A percentile compares a stretch with the other conserved stretches of the same genome.
Conservation (phyloP, 2,888 invertebrate genomes). For the Philereme vetulata region DNA sequence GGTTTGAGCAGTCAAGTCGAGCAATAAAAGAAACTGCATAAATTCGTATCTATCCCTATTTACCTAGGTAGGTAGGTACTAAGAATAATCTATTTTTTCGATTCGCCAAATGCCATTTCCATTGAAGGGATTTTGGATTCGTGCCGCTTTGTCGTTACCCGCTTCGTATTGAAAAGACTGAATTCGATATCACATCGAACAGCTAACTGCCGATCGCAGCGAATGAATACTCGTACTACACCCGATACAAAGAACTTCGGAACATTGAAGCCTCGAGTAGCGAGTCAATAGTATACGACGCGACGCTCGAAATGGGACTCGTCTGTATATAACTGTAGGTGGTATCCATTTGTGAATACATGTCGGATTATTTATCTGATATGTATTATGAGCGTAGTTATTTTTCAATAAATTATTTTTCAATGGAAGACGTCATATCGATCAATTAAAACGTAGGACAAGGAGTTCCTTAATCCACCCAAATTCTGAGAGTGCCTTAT, state of each 20-base stretch:
- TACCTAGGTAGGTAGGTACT: too few relatives aligned
- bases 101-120: conserved; percentile 62
- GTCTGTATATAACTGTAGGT: conserved; percentile 6
- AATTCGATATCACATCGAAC: conserved; percentile 64
- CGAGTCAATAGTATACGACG: conserved; percentile 38
- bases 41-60: too few relatives aligned
- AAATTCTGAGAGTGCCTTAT: too few relatives aligned
- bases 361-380: neutral
- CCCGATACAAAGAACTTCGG: conserved; percentile 61
- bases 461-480: too few relatives aligned
- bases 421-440: too few relatives aligned
- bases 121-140: conserved; percentile 61
- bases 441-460: too few relatives aligned
- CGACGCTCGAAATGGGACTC: conserved; percentile 14
- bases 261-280: conserved; percentile 53
- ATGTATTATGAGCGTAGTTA: neutral
- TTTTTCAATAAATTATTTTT: too few relatives aligned
- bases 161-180: conserved; percentile 62
- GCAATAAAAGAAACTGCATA: too few relatives aligned
- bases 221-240: conserved; percentile 54
- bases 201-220: conserved; percentile 59
- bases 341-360: neutral
- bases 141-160: conserved; percentile 66
- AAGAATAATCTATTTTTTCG: too few relatives aligned
- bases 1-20: too few relatives aligned